phyloP scores from a whole-genome alignment of 2,797 vertebrate species.

The Toxotes lorentzi region DNA sequence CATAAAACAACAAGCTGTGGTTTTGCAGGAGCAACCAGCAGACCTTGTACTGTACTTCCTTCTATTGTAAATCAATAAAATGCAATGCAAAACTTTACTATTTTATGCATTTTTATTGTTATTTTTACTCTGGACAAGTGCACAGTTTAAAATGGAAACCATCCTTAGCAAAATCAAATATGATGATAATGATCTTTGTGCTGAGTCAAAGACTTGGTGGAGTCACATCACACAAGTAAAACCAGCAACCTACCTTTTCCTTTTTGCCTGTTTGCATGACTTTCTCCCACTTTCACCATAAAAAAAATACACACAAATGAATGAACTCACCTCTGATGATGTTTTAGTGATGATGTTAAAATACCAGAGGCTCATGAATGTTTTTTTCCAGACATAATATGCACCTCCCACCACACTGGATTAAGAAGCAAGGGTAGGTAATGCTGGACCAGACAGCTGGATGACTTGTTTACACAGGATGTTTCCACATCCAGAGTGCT shows the following conservation, averaged over 20 bases:
- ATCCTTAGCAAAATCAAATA: constrained; percentile 25
- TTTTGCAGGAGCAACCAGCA: not conserved
- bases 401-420: constrained; percentile 4
- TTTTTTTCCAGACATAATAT: constrained; percentile 41
- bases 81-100: constrained; percentile 1
- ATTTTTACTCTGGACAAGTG: constrained; percentile 29
- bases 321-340: constrained; percentile 20
- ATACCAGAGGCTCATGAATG: constrained; percentile 14
- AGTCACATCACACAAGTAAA: constrained; percentile 14
- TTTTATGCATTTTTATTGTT: constrained; percentile 32
- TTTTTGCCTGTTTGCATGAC: constrained; percentile 8
- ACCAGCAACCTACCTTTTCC: not conserved
- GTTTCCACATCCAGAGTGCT: constrained; percentile 40
- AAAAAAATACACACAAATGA: constrained; percentile 24
- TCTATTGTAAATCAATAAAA: not conserved
- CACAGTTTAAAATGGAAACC: constrained; percentile 15
- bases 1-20: not conserved
- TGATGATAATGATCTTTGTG: not conserved
- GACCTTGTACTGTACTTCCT: too few relatives aligned
- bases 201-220: not conserved
- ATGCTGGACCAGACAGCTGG: not conserved
- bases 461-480: constrained; percentile 29
- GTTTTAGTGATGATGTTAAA: constrained; percentile 28
- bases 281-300: constrained; percentile 23
- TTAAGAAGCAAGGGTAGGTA: not conserved